Base-by-base conservation (phyloP, 2,113 vertebrate genomes). In the Corynorhinus townsendii region DNA sequence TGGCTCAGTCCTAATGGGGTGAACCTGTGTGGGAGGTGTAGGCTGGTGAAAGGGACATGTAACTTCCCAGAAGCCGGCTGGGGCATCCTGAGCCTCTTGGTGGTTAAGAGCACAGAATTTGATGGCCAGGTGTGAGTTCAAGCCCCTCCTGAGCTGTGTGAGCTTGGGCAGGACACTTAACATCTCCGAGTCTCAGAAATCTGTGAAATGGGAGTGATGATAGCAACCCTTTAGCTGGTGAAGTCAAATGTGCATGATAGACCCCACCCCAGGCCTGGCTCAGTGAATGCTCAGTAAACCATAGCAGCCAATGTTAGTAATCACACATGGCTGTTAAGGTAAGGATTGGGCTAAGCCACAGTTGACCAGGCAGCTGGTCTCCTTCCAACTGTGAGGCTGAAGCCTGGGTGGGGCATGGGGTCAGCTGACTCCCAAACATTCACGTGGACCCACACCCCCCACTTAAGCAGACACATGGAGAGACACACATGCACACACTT, bases 91-190 rank as follows among this genome's bases (percentile, higher is more conserved):
- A 35, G 30, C 64, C 26, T 80, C 38, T 45, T 17, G 43, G 6
- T 95, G 62, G 20, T 68, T 75, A 54, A 80, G 40, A 82, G 33
- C 54, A 40, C 33, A 49, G 4, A 20, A 35, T 49, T 56, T 40
- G 28, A 40, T 75, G 30, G 38, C 47, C 26, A 43, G 17, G 26
- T 14, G 0, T 91, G 62, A 82, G 47, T 64, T 89, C 79, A 93
- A 95, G 62, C 7, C 68, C 24, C 47, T 80, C 38, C 43, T 20
- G 28, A 72, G 56, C 94, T 90, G 30, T 77, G 86, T 94, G 95
- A 59, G 66, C 28, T 64, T 71, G 52, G 79, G 11, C 38, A 82
- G 66, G 54, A 77, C 40, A 24, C 33, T 12, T 47, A 12, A 38
- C 7, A 7, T 77, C 89, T 83, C 73, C 33, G 56, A 49, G 47